A percentile compares a stretch with the other conserved stretches of the same genome.
phyloP scores from a whole-genome alignment of 1,140 invertebrate species.

The Panagrolaimus sp. region DNA sequence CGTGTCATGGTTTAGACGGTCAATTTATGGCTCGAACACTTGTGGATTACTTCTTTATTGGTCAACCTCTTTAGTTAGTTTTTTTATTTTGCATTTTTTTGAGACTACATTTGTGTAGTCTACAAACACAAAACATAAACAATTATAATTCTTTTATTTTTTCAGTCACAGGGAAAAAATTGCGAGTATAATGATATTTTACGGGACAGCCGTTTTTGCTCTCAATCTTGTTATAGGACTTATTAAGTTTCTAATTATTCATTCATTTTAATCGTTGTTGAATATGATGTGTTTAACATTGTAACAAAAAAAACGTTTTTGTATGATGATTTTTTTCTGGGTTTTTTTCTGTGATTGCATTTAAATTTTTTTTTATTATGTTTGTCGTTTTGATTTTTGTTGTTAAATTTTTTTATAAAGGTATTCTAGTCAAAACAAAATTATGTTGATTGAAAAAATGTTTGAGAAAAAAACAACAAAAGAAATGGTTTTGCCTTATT shows the following conservation, averaged over 20 bases:
- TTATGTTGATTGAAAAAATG: too few relatives aligned
- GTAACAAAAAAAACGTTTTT: too few relatives aligned
- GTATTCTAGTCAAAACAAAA: too few relatives aligned
- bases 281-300: too few relatives aligned
- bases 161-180: slow-evolving; percentile 38
- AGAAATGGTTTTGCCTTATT: too few relatives aligned
- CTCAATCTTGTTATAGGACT: slow-evolving; percentile 43
- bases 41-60: slow-evolving; percentile 43
- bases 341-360: too few relatives aligned
- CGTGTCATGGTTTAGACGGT: slow-evolving; percentile 86
- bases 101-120: not conserved
- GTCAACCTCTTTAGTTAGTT: slow-evolving; percentile 18
- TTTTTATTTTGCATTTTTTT: not conserved
- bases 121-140: too few relatives aligned
- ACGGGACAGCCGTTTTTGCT: slow-evolving; percentile 35
- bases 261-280: not conserved
- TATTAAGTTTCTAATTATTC: slow-evolving; percentile 27
- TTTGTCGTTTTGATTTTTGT: too few relatives aligned
- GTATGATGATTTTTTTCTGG: too few relatives aligned
- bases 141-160: slow-evolving; percentile 22
- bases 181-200: slow-evolving; percentile 22
- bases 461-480: too few relatives aligned
- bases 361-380: too few relatives aligned
- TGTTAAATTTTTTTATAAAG: too few relatives aligned
- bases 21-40: slow-evolving; percentile 55